Base-by-base conservation (phyloP, 2,113 vertebrate genomes). In the Calypte anna region DNA sequence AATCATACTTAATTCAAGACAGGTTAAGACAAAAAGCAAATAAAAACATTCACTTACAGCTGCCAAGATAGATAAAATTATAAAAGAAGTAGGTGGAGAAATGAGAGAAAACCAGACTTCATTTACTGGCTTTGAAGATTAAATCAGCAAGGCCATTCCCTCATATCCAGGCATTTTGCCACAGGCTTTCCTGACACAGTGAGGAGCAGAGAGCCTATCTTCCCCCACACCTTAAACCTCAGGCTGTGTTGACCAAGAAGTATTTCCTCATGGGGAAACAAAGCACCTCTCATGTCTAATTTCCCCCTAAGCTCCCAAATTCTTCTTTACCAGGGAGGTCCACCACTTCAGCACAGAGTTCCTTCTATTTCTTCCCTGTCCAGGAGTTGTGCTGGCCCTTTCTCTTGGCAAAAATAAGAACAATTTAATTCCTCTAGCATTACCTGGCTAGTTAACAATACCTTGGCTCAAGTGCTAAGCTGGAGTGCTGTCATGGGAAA, bases 11-110 rank as follows among this genome's bases (percentile, higher is more conserved):
- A 93, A 96, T 81, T 64, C 51, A 44, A 96, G 96, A 92, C 96
- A 96, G 94, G 96, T 96, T 96, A 96, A 96, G 96, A 93, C 96
- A 96, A 86, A 96, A 95, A 68, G 94, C 90, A 92, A 95, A 96
- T 91, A 94, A 92, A 96, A 96, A 95, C 80, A 93, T 67, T 74
- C 44, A 21, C 68, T 83, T 44, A 75, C 28, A 44, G 73, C 73
- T 95, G 88, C 88, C 95, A 94, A 95, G 77, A 28, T 6, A 93
- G 95, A 93, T 96, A 92, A 91, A 90, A 30, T 73, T 80, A 67
- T 30, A 83, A 74, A 91, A 86, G 76, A 86, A 10, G 90, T 88
- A 90, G 94, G 82, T n/a, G 88, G 86, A 59, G 73, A 77, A 94
- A 91, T 81, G 68, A 95, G 72, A 74, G 68, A 90, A 95, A 94